Percentiles rank a stretch among this genome's conserved stretches.
These are phyloP conservation scores for Neuroterus valhalla DNA, from an alignment of 1,140 invertebrate species.

Conservation along the genomic window DNA sequence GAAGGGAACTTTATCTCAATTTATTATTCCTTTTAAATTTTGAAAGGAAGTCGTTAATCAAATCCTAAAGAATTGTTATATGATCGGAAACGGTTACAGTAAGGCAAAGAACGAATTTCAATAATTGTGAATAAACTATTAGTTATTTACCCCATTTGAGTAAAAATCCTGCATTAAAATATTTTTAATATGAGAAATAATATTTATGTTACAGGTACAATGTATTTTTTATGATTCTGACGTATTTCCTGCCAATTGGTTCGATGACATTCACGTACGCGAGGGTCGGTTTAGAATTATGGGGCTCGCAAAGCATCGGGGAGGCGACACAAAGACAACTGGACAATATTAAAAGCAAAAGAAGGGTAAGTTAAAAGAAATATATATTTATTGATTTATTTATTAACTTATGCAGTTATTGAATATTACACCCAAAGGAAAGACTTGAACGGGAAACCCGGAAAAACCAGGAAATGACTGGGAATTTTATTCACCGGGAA, in stretches of 20 bases:
- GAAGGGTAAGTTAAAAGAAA: constrained; percentile 83
- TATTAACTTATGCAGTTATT: background rate
- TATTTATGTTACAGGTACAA: constrained; percentile 84
- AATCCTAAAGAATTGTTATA: no score
- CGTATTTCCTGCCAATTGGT: constrained; percentile 94
- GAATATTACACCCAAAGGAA: background rate
- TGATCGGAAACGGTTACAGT: no score
- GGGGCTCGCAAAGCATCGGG: constrained; percentile 96
- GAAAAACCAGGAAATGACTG: no score
- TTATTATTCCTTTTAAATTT: constrained; percentile 4
- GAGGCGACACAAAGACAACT: constrained; percentile 93
- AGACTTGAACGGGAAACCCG: no score
- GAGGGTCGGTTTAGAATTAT: constrained; percentile 91
- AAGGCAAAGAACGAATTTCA: no score
- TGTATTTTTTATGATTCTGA: constrained; percentile 90
- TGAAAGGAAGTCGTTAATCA: background rate
- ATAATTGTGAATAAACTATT: no score
- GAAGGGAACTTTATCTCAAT: background rate
- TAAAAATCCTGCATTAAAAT: no score
- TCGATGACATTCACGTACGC: constrained; percentile 95
- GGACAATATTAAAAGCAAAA: constrained; percentile 94
- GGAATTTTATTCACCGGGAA: no score
- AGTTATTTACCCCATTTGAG: no score
- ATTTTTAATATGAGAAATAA: no score
- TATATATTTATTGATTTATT: background rate